These are phyloP conservation scores for Lordiphosa fenestrarum DNA, from an alignment of 2,888 invertebrate species.

Conservation along the genomic window DNA sequence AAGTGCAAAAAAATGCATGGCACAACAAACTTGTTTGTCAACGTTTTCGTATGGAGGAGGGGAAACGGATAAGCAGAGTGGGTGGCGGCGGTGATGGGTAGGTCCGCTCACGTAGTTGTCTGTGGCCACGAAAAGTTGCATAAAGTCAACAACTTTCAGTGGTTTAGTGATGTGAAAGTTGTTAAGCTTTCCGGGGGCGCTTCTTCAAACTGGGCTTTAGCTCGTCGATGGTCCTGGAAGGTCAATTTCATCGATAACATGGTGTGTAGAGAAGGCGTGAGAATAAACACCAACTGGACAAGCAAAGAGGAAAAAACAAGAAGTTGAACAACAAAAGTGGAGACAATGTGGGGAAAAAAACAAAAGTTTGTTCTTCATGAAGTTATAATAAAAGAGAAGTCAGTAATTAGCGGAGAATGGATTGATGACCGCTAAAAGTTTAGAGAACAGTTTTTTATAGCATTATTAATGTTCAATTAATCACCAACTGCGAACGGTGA, in stretches of 20 bases:
- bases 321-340: no score
- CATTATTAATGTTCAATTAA: no score
- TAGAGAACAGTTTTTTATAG: no score
- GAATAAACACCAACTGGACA: constrained; percentile 6
- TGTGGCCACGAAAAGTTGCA: constrained; percentile 74
- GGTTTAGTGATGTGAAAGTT: constrained; percentile 70
- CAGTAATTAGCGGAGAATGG: no score
- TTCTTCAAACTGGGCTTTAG: constrained; percentile 8
- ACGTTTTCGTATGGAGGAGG: constrained; percentile 29
- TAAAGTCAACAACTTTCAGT: constrained; percentile 73
- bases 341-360: no score
- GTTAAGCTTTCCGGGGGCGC: constrained; percentile 51
- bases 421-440: no score
- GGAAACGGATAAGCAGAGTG: constrained; percentile 7
- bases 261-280: constrained; percentile 4
- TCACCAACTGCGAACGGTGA: no score
- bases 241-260: constrained; percentile 62
- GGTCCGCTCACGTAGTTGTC: constrained; percentile 62
- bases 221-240: constrained; percentile 38
- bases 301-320: no score
- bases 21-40: constrained; percentile 69
- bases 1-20: constrained; percentile 62
- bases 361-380: no score
- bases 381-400: no score
- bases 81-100: constrained; percentile 1